Conservation (phyloP, 2,888 invertebrate genomes). For the Dynastes hyllus region DNA sequence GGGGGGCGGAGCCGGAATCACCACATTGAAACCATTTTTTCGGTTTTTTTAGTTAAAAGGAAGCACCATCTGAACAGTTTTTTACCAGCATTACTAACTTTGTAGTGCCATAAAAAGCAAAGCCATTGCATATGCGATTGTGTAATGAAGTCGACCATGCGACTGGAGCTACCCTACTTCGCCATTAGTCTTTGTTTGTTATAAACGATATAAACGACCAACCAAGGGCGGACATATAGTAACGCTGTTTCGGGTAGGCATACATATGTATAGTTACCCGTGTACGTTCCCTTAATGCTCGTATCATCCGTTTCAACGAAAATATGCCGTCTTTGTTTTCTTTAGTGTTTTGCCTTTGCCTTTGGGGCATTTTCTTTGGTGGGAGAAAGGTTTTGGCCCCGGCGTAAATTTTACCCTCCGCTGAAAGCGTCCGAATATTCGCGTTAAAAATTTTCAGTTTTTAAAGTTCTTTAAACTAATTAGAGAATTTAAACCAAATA, state of each 20-base stretch:
- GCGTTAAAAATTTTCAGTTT: conserved; percentile 50
- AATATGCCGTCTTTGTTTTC: background rate
- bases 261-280: background rate
- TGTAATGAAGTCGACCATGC: too few relatives aligned
- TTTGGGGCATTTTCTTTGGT: too few relatives aligned
- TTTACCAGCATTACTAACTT: too few relatives aligned
- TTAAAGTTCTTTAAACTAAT: conserved; percentile 49
- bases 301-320: conserved; percentile 1
- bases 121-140: too few relatives aligned
- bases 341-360: too few relatives aligned
- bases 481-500: conserved; percentile 51
- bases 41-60: too few relatives aligned
- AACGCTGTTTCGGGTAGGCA: background rate
- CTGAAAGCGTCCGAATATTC: conserved; percentile 40
- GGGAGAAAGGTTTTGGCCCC: too few relatives aligned
- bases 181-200: background rate
- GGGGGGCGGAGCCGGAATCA: too few relatives aligned
- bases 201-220: background rate
- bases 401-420: conserved; percentile 47
- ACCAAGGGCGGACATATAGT: background rate
- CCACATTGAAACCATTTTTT: too few relatives aligned
- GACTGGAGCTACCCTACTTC: too few relatives aligned
- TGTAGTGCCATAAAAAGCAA: too few relatives aligned
- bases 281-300: background rate
- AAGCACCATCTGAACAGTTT: too few relatives aligned